Percentiles rank a stretch among this genome's conserved stretches.
These are phyloP conservation scores for Podabrus alpinus DNA, from an alignment of 2,888 invertebrate species.

Conservation along the genomic window DNA sequence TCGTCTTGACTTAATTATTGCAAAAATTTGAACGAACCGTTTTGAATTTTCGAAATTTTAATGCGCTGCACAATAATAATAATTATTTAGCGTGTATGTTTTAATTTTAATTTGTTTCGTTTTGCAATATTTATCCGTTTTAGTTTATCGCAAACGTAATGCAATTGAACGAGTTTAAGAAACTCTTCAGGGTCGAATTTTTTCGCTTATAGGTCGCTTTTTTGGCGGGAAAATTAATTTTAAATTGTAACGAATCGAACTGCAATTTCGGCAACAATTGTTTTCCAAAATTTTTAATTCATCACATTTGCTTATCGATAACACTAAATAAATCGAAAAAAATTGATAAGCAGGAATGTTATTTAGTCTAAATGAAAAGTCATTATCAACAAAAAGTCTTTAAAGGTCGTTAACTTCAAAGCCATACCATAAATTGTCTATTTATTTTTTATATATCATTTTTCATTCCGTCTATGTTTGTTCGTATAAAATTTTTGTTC, in stretches of 20 bases:
- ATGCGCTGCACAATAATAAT: too few relatives aligned
- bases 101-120: background rate
- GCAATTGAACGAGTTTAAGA: background rate
- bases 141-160: background rate
- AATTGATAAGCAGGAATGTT: slow-evolving; percentile 4
- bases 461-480: background rate
- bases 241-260: background rate
- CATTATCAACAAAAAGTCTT: slow-evolving; percentile 37
- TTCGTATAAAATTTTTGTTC: background rate
- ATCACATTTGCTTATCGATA: background rate
- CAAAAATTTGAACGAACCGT: background rate
- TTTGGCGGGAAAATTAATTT: background rate
- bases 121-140: background rate
- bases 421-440: slow-evolving; percentile 48
- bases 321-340: background rate
- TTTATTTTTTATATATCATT: slow-evolving; percentile 50
- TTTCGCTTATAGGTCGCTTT: background rate
- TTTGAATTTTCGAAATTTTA: background rate
- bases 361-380: slow-evolving; percentile 25
- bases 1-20: slow-evolving; percentile 5
- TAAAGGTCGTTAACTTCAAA: slow-evolving; percentile 49
- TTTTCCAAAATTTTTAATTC: background rate
- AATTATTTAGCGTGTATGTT: background rate
- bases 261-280: too few relatives aligned
- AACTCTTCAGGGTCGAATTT: background rate